Conservation (phyloP, 2,113 vertebrate genomes). For the Podarcis raffonei region DNA sequence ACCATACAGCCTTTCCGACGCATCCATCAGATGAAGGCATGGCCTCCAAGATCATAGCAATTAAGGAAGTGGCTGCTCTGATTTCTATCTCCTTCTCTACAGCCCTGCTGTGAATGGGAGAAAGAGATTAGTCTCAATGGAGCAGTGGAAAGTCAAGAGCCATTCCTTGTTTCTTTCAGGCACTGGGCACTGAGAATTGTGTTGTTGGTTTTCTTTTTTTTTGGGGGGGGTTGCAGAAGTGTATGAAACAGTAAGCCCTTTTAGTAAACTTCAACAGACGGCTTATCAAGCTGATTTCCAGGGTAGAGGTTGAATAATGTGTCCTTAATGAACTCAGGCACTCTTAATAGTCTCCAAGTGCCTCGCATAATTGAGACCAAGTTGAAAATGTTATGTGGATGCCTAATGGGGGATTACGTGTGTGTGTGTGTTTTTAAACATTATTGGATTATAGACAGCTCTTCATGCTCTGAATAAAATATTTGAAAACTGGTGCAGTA, state of each 20-base stretch:
- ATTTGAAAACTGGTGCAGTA: constrained; percentile 18
- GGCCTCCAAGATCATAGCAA: not conserved
- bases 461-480: not conserved
- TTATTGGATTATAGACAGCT: not conserved
- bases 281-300: not conserved
- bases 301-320: constrained; percentile 2
- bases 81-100: not conserved
- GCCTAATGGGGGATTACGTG: not conserved
- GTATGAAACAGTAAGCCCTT: not conserved
- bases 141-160: not conserved
- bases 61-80: too few species aligned
- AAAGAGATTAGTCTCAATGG: not conserved
- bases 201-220: too few species aligned
- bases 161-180: not conserved
- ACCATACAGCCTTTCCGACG: not conserved
- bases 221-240: not conserved
- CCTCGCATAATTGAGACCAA: not conserved
- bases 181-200: not conserved
- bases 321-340: constrained; percentile 11
- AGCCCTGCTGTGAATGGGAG: not conserved
- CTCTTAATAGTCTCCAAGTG: not conserved
- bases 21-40: not conserved
- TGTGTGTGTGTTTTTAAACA: constrained; percentile 14
- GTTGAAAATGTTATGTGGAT: not conserved
- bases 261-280: constrained; percentile 1